Conservation (phyloP, 2,113 vertebrate species). For the Cryptotis parvus region DNA sequence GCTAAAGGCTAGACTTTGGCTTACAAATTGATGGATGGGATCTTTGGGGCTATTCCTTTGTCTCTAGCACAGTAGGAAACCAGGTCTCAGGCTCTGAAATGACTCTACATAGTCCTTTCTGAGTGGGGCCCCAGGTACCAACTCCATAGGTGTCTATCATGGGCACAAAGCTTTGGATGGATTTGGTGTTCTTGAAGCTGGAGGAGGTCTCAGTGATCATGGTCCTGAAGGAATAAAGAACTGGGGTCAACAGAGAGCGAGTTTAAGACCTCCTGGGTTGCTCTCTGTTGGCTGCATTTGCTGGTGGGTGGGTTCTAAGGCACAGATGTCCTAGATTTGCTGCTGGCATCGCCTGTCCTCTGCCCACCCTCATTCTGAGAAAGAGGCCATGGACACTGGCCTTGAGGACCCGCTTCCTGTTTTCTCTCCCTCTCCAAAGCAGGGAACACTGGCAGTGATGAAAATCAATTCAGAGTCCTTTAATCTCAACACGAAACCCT, state of each 20-base stretch:
- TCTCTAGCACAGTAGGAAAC: not conserved
- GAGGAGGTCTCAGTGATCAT: too few relatives aligned
- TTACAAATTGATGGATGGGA: too few relatives aligned
- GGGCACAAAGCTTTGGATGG: not conserved
- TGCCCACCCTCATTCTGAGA: not conserved
- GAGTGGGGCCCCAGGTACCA: not conserved
- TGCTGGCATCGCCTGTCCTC: not conserved
- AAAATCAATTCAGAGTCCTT: constrained; percentile 50
- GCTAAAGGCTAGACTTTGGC: not conserved
- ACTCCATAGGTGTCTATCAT: not conserved
- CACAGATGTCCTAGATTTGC: not conserved
- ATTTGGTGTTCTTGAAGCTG: not conserved
- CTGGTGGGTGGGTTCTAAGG: not conserved
- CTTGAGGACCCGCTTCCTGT: not conserved
- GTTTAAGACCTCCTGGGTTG: not conserved
- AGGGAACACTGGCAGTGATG: not conserved
- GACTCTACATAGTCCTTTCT: not conserved
- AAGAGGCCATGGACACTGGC: not conserved
- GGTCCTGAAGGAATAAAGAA: not conserved
- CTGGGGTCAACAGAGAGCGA: not conserved
- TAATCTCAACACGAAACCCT: constrained; percentile 41
- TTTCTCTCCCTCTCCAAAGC: not conserved
- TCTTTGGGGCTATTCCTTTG: not conserved
- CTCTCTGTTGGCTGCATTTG: not conserved
- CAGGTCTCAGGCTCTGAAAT: not conserved